Conservation (phyloP, 2,797 vertebrate species). For the Brachymystax lenok region DNA sequence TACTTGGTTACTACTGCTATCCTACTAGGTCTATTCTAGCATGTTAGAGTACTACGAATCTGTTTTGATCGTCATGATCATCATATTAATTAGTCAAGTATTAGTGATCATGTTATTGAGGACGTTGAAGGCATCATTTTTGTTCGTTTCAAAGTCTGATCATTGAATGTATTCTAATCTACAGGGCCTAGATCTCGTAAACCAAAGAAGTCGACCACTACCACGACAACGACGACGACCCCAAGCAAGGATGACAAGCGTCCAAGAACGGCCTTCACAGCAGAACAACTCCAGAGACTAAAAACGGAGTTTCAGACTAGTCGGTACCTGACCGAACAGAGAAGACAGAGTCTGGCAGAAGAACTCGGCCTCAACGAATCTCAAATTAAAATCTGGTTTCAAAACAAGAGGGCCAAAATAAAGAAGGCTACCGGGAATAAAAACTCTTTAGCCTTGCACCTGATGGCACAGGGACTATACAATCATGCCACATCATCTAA, state of each 20-base stretch:
- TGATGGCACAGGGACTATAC: slow-evolving; percentile 90
- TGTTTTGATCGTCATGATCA: neutral
- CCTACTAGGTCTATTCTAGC: neutral
- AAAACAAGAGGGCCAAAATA: slow-evolving; percentile 93
- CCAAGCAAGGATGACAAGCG: slow-evolving; percentile 87
- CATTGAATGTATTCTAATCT: slow-evolving; percentile 6
- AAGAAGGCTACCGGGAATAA: slow-evolving; percentile 86
- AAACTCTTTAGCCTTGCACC: slow-evolving; percentile 84
- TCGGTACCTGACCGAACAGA: slow-evolving; percentile 89
- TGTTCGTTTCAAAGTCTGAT: neutral
- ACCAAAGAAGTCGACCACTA: slow-evolving; percentile 82
- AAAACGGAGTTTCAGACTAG: slow-evolving; percentile 88
- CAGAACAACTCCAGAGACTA: slow-evolving; percentile 86
- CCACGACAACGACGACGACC: slow-evolving; percentile 21
- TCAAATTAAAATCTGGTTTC: slow-evolving; percentile 95
- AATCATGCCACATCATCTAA: slow-evolving; percentile 84
- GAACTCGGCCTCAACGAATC: slow-evolving; percentile 90
- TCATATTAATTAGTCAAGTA: neutral
- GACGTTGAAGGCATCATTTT: neutral
- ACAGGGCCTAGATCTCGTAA: slow-evolving; percentile 92
- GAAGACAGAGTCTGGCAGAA: slow-evolving; percentile 83
- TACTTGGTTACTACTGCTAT: neutral
- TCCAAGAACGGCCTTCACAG: slow-evolving; percentile 88
- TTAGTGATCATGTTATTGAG: neutral
- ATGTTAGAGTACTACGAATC: too few relatives aligned